phyloP scores from a whole-genome alignment of 2,797 vertebrate genomes.

The Caiman crocodilus region DNA sequence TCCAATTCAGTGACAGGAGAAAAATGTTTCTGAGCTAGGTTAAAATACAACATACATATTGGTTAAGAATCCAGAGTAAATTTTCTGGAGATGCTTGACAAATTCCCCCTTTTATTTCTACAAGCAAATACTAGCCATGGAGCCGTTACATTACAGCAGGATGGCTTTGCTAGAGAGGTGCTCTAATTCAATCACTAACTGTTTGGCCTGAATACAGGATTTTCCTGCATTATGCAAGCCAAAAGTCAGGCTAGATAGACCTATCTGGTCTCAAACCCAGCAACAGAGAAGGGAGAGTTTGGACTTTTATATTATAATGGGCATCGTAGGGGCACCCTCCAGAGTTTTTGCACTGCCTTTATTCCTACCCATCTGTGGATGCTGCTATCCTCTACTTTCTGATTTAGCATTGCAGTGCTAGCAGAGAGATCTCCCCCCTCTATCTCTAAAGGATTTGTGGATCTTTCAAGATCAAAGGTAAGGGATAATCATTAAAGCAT shows the following conservation, averaged over 20 bases:
- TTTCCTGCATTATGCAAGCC: background rate
- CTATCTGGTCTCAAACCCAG: background rate
- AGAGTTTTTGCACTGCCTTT: background rate
- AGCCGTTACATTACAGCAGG: background rate
- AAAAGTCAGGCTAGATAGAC: background rate
- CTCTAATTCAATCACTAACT: background rate
- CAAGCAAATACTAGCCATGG: background rate
- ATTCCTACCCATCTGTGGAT: background rate
- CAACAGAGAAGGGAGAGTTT: background rate
- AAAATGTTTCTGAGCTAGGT: too few species aligned
- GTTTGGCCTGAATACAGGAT: background rate
- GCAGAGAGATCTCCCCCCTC: background rate
- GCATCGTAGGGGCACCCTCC: background rate
- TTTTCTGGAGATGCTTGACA: background rate
- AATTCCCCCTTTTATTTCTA: background rate
- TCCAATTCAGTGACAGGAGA: background rate
- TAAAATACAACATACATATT: background rate
- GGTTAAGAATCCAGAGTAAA: background rate
- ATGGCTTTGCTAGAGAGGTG: background rate
- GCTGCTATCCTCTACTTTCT: rapidly evolving
- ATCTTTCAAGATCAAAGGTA: background rate
- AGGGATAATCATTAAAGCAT: background rate
- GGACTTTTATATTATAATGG: background rate
- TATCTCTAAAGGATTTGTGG: background rate
- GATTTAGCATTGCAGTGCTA: background rate